Evolutionary conservation across 2,888 invertebrate genomes (phyloP).

Genomic region (Watsonalla cultraria): DNA sequence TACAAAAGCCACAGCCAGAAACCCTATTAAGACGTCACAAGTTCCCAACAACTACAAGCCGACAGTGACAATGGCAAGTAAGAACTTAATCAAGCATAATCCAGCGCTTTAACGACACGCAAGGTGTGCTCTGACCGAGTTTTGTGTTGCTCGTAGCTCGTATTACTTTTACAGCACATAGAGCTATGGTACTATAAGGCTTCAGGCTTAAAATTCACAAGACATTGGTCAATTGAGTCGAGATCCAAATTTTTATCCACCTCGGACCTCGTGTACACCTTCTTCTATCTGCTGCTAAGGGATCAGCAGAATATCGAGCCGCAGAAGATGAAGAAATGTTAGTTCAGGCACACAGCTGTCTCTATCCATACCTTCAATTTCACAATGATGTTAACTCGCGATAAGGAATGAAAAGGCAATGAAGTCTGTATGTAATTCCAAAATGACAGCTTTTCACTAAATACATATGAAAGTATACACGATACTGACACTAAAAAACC

Average conservation of each 20-base stretch:
- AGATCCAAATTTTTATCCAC: too few relatives aligned
- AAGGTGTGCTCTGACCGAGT: background rate
- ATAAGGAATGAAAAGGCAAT: too few relatives aligned
- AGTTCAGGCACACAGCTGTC: too few relatives aligned
- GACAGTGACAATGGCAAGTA: constrained; percentile 4
- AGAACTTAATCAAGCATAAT: background rate
- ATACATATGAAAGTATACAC: too few relatives aligned
- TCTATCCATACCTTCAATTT: too few relatives aligned
- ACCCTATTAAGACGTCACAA: background rate
- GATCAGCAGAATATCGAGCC: constrained; percentile 95
- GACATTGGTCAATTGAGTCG: too few relatives aligned
- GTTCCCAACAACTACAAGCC: background rate
- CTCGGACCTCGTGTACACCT: constrained; percentile 97
- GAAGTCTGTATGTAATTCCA: too few relatives aligned
- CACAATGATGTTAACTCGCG: too few relatives aligned
- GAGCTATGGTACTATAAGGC: too few relatives aligned
- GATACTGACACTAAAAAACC: too few relatives aligned
- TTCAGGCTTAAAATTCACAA: too few relatives aligned
- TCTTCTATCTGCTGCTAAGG: constrained; percentile 96
- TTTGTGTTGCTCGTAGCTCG: background rate
- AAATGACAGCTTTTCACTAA: too few relatives aligned
- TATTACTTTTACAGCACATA: background rate
- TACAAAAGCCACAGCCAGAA: background rate
- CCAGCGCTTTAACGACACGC: background rate
- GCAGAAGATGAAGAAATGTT: constrained; percentile 87